Evolutionary conservation across 2,888 invertebrate species (phyloP).

Genomic region (Torymus auratus): DNA sequence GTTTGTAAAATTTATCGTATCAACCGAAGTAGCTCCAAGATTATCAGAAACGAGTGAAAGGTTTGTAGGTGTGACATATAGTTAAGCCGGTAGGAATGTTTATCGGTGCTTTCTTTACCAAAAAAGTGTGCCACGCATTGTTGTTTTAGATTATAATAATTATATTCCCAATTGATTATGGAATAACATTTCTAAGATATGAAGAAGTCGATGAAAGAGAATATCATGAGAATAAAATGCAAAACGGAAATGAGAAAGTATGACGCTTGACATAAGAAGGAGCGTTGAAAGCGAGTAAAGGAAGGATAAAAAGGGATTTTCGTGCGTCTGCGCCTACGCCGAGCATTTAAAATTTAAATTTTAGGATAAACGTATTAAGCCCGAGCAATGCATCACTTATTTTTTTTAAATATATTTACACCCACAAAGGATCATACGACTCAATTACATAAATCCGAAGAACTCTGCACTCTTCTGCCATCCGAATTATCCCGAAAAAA

Average conservation of each 20-base stretch:
- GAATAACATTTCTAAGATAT: neutral
- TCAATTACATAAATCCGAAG: slow-evolving; percentile 21
- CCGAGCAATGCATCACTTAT: neutral
- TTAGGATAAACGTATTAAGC: neutral
- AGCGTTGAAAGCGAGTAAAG: slow-evolving; percentile 25
- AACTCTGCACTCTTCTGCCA: neutral
- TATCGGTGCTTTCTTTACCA: slow-evolving; percentile 1
- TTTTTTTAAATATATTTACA: slow-evolving; percentile 3
- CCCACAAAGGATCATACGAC: slow-evolving; percentile 16
- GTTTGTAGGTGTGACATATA: slow-evolving; percentile 18
- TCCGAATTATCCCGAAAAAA: neutral
- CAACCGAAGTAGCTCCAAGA: neutral
- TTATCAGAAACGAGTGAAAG: slow-evolving; percentile 31
- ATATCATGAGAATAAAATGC: neutral
- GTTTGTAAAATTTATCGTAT: slow-evolving; percentile 35
- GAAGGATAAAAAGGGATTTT: slow-evolving; percentile 21
- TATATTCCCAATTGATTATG: neutral
- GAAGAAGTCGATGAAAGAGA: too few relatives aligned
- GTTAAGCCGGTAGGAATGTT: neutral
- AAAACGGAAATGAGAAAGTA: slow-evolving; percentile 25
- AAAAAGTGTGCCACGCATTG: neutral
- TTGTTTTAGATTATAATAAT: neutral
- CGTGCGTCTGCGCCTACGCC: neutral
- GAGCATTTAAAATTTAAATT: slow-evolving; percentile 36
- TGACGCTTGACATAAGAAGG: slow-evolving; percentile 1